Base-by-base conservation (phyloP, 1,140 invertebrate species). In the Argopecten irradians region DNA sequence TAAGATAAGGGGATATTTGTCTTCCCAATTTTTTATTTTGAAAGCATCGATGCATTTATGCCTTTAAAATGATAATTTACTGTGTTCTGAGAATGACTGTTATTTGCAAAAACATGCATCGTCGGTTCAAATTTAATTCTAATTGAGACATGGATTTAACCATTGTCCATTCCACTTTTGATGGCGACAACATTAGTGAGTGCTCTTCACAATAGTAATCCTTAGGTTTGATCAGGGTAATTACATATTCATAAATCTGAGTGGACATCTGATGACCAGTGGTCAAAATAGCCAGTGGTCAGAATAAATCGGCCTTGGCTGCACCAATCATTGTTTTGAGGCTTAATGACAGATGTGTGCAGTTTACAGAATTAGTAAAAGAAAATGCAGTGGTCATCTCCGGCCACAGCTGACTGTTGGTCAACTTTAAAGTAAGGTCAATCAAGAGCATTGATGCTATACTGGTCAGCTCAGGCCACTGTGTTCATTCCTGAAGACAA, bases 231-330 rank as follows among this genome's bases (percentile, higher is more conserved):
- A 71, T 71, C 55, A 71, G 55, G 55, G 8, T 71, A 71, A 71
- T 71, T 71, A 71, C 55, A 71, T 71, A 71, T 71, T 71, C 55
- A 71, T 71, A 71, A 71, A 71, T 71, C 11, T 71, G 55, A 71
- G 55, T 71, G 55, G 55, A 71, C 55, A 71, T 71, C 55, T 71
- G 55, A 71, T 71, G 55, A 71, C 55, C 55, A 71, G 22, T 71
- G 55, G 55, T 11, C 55, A 28, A n/a, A 71, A 71, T 28, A 71
- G 22, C 55, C 22, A 28, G 1, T 71, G 55, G 55, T 71, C 55
- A 71, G 55, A 71, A 71, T 28, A 71, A 19, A 55, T 55, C 16
- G 22, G 3, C 14, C 43, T 11, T 71, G 55, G 28, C 22, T 71
- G 55, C 55, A 71, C 55, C 28, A 11, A n/a, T 71, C 55, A 71